A percentile compares a stretch with the other conserved stretches of the same genome.
These are phyloP conservation scores for Macrosiphum euphorbiae DNA, from an alignment of 2,888 invertebrate genomes.

Conservation along the genomic window DNA sequence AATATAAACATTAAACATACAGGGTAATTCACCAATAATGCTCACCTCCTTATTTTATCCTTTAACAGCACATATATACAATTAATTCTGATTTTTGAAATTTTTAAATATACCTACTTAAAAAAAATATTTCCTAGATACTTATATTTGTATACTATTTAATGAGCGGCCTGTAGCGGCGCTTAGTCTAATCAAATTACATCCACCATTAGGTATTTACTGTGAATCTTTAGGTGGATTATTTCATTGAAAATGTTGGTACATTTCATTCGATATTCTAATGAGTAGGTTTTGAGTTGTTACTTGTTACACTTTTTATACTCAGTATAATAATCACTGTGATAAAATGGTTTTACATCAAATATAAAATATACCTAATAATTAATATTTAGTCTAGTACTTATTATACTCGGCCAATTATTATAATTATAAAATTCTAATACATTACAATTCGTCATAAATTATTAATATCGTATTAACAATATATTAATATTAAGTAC, in stretches of 20 bases:
- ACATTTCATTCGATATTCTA: neutral
- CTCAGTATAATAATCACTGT: neutral
- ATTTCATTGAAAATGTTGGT: neutral
- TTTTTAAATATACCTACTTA: neutral
- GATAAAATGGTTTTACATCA: neutral
- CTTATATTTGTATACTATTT: neutral
- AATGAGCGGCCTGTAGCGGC: neutral
- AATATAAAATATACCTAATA: neutral
- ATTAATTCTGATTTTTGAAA: neutral
- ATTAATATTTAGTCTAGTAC: neutral
- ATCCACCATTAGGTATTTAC: neutral
- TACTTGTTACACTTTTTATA: neutral
- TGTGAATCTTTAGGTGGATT: neutral
- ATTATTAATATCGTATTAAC: too few relatives aligned
- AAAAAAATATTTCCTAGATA: neutral
- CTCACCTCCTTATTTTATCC: neutral
- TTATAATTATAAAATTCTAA: neutral
- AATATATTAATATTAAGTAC: neutral
- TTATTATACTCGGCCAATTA: neutral
- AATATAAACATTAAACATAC: neutral
- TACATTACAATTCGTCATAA: neutral
- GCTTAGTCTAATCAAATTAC: neutral
- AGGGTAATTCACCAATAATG: neutral
- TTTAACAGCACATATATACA: neutral
- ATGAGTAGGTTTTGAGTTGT: neutral